Conservation (phyloP, 2,888 invertebrate genomes). For the Caenorhabditis imperialis region DNA sequence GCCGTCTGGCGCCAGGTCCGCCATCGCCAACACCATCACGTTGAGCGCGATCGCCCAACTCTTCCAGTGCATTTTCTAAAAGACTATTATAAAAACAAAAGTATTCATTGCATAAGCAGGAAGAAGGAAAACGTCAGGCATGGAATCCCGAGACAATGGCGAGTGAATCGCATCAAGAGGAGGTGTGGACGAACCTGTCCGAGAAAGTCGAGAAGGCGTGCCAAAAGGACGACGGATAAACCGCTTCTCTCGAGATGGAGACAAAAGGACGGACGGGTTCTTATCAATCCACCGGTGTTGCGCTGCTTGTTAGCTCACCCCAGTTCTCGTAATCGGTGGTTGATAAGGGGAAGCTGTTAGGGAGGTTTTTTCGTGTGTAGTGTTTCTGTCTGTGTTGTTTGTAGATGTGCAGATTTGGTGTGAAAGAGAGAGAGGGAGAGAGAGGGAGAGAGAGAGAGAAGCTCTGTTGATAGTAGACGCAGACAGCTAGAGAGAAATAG, state of each 20-base stretch:
- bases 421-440: too few species aligned
- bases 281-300: conserved; percentile 1
- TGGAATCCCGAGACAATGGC: neutral
- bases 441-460: too few species aligned
- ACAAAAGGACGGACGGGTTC: conserved; percentile 15
- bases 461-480: too few species aligned
- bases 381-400: too few species aligned
- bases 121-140: neutral
- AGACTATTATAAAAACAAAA: neutral
- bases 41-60: conserved; percentile 48
- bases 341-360: too few species aligned
- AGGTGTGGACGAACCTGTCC: conserved; percentile 13
- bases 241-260: conserved; percentile 3
- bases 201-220: conserved; percentile 8
- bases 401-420: too few species aligned
- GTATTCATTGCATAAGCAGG: conserved; percentile 4
- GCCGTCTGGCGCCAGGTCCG: conserved; percentile 33
- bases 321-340: too few species aligned
- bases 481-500: too few species aligned
- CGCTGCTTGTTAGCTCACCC: neutral
- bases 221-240: neutral
- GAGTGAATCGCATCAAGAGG: neutral
- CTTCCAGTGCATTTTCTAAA: conserved; percentile 45
- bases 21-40: conserved; percentile 8
- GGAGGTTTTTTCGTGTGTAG: too few species aligned